Base-by-base conservation (phyloP, 2,888 invertebrate species). In the Harpagoxenus sublaevis region DNA sequence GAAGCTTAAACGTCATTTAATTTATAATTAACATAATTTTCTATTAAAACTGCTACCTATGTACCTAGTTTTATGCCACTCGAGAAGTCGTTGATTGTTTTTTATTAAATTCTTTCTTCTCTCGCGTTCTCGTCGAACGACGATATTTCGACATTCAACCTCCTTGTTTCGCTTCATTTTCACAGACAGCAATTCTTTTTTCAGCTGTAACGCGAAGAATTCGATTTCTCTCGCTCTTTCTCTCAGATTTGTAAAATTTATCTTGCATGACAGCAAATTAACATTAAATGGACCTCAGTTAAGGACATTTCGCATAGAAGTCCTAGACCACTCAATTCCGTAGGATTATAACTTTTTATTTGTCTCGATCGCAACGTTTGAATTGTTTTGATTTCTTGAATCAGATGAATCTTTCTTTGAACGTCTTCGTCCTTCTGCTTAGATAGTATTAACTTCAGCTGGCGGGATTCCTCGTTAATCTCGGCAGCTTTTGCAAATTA, bases 301-400 rank as follows among this genome's bases (percentile, higher is more conserved):
- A 97, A 95, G 0, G 97, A 97, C 97, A 97, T 97, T 95, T 97
- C 97, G 93, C 96, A 96, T 42, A 97, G 91, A 15, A 97, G 94
- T 0, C 97, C 97, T 23, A 96, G 90, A 60, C 96, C 96, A 45
- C 96, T 95, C 23, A 96, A 95, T 94, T 96, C 96, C 0, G 96
- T 96, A 0, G 96, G 95, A 93, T 97, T 96, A 87, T 96, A 95
- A 71, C 96, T 95, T 94, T 90, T 91, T 6, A 78, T 68, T 0
- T 74, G 75, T 51, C 84, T 68, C 8, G 23, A 57, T 95, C 95
- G 92, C 18, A 95, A 85, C 63, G 94, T 94, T 62, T 95, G 94
- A 53, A 95, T 84, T 0, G 94, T 91, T 79, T 94, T 94, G 23
- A 96, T 93, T 87, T 95, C 95, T 84, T 94, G 93, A 55, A 95